phyloP scores from a whole-genome alignment of 2,888 invertebrate species.

The Nasonovia ribisnigri region DNA sequence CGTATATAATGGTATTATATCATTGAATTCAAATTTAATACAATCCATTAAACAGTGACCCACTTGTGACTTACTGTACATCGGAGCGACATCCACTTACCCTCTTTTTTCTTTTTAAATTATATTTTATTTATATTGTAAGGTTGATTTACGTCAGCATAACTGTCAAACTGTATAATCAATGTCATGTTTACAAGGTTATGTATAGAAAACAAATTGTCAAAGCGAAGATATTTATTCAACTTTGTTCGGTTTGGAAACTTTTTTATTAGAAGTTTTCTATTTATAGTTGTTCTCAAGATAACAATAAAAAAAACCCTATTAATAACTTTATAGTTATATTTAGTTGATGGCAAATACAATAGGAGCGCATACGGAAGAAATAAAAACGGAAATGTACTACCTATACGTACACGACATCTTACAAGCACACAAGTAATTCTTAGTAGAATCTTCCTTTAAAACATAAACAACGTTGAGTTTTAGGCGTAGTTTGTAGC shows the following conservation, averaged over 20 bases:
- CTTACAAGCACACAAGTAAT: not conserved
- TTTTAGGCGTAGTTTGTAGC: not conserved
- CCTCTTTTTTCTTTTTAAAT: not conserved
- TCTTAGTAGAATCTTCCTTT: not conserved
- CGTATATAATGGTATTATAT: no score
- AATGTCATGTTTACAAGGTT: not conserved
- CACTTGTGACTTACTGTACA: no score
- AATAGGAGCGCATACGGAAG: not conserved
- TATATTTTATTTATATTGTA: not conserved
- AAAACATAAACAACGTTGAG: not conserved
- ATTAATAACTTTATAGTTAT: not conserved
- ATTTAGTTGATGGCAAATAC: not conserved
- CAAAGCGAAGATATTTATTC: not conserved
- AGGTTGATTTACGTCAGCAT: not conserved
- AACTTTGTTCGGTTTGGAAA: not conserved
- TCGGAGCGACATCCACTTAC: no score
- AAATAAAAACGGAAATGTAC: not conserved
- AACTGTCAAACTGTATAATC: slow-evolving; percentile 18
- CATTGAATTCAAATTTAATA: no score
- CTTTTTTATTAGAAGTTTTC: not conserved
- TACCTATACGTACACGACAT: not conserved
- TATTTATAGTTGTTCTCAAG: not conserved
- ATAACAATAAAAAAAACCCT: not conserved
- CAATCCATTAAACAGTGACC: no score
- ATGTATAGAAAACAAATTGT: not conserved